Conservation (phyloP, 2,797 vertebrate species). For the Chelon labrosus region DNA sequence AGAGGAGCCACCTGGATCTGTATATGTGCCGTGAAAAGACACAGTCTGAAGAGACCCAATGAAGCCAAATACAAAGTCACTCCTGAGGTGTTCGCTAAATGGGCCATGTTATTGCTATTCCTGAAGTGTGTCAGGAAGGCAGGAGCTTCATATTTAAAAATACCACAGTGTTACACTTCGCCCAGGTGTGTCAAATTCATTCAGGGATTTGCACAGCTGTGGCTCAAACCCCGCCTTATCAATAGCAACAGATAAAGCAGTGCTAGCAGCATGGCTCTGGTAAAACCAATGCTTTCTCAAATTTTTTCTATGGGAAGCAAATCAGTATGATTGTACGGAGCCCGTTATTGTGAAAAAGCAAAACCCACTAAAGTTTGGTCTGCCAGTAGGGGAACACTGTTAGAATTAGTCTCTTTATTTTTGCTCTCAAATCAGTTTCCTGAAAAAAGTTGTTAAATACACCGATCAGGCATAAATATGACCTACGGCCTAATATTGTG, state of each 20-base stretch:
- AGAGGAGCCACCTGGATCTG: slow-evolving; percentile 4
- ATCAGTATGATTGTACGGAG: background rate
- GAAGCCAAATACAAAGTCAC: slow-evolving; percentile 14
- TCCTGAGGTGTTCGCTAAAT: slow-evolving; percentile 46
- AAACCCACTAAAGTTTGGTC: background rate
- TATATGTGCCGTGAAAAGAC: background rate
- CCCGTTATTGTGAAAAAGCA: background rate
- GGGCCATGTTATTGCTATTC: slow-evolving; percentile 59
- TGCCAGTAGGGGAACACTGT: no score
- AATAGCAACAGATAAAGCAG: background rate
- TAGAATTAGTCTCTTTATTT: no score
- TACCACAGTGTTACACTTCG: slow-evolving; percentile 55
- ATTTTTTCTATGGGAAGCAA: background rate
- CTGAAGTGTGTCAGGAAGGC: slow-evolving; percentile 59
- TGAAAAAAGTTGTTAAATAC: no score
- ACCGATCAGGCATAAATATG: no score
- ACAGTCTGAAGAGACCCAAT: slow-evolving; percentile 3
- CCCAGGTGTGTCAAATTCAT: slow-evolving; percentile 47
- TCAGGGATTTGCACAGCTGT: slow-evolving; percentile 9
- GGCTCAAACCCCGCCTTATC: background rate
- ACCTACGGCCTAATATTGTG: no score
- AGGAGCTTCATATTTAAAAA: slow-evolving; percentile 51
- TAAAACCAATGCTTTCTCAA: background rate
- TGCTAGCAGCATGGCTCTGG: no score
- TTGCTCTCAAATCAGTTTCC: no score